Conservation (phyloP, 2,888 invertebrate species). For the Protodeltote pygarga region DNA sequence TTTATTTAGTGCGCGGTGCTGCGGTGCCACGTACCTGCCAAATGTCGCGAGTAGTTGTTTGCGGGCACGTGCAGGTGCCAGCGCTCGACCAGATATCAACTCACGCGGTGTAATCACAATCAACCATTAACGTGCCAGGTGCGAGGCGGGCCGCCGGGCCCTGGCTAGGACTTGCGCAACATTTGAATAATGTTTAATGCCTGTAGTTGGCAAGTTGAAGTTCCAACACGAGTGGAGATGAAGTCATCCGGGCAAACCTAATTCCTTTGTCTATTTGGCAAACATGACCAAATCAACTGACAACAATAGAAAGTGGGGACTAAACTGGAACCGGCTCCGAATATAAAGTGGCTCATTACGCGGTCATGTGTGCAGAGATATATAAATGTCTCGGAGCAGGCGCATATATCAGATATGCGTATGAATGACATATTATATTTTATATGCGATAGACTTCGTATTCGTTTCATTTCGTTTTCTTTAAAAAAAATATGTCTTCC, state of each 20-base stretch:
- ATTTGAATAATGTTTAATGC: background rate
- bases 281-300: conserved; percentile 53
- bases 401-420: conserved; percentile 1
- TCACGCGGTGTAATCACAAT: background rate
- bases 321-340: conserved; percentile 34
- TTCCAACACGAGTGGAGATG: conserved; percentile 4
- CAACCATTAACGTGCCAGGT: background rate
- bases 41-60: conserved; percentile 13
- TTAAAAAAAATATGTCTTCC: background rate
- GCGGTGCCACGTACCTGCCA: conserved; percentile 20
- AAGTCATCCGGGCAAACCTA: conserved; percentile 14
- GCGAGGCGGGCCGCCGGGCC: no score
- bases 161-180: background rate
- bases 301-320: conserved; percentile 53
- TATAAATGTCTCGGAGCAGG: conserved; percentile 9
- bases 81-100: background rate
- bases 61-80: background rate
- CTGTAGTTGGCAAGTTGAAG: background rate
- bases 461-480: background rate
- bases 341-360: conserved; percentile 60
- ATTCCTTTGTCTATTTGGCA: conserved; percentile 48
- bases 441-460: background rate
- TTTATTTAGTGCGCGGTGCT: conserved; percentile 33
- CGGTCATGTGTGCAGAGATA: conserved; percentile 41
- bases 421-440: background rate